A percentile compares a stretch with the other conserved stretches of the same genome.
phyloP scores from a whole-genome alignment of 1,140 invertebrate species.

The Portunus trituberculatus region DNA sequence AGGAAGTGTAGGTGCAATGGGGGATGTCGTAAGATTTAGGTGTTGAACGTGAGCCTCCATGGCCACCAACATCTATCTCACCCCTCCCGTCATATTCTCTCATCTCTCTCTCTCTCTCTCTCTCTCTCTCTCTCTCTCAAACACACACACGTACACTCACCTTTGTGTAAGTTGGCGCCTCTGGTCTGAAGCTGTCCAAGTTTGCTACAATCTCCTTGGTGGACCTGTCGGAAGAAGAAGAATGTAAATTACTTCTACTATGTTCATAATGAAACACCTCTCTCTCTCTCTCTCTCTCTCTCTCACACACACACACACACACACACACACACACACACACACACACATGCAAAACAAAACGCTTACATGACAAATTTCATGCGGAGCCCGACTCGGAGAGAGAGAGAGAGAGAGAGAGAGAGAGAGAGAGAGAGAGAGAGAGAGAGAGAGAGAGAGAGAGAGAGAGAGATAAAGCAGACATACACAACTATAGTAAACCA shows the following conservation, averaged over 20 bases:
- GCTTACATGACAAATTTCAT: neutral
- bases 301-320: neutral
- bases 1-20: neutral
- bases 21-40: neutral
- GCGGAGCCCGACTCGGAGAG: neutral
- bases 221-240: slow-evolving; percentile 38
- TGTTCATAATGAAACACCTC: neutral
- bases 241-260: neutral
- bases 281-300: neutral
- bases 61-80: neutral
- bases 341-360: neutral
- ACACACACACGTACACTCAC: slow-evolving; percentile 37
- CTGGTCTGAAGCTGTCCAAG: slow-evolving; percentile 30
- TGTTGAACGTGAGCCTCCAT: neutral
- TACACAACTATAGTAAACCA: neutral
- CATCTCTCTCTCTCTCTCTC: slow-evolving; percentile 35
- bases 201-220: slow-evolving; percentile 54
- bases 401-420: neutral
- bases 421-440: neutral
- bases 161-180: slow-evolving; percentile 53
- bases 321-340: slow-evolving; percentile 23
- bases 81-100: neutral
- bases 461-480: neutral
- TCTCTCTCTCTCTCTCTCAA: slow-evolving; percentile 44
- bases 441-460: neutral